Base-by-base conservation (phyloP, 1,140 invertebrate species). In the Scaptomyza graminum region DNA sequence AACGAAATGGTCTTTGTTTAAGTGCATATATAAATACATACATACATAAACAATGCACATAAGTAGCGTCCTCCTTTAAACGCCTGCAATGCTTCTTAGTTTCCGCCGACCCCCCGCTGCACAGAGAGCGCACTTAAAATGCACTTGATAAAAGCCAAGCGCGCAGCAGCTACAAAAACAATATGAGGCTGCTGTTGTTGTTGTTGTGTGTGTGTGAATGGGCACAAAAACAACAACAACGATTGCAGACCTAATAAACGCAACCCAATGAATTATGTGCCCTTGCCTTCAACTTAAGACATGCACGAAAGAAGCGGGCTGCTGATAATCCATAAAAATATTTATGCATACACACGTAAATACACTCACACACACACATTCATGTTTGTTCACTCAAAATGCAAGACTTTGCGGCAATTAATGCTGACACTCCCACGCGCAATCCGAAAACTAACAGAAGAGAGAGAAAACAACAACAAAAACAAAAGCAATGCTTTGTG, bases 381-480 rank as follows among this genome's bases (percentile, higher is more conserved):
- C 72, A 72, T 60, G 57, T 73, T 52, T 72, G 28, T 31, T 37
- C 66, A 66, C 60, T 81, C 63, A 57, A 81, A 78, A 78, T 81
- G 82, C 74, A 71, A 68, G 79, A 61, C 78, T 88, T 87, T 76
- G 75, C 61, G 66, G 78, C 82, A 88, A 87, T 87, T 88, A 87
- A 87, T 59, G 74, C 82, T 88, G 78, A 72, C 82, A 87, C 83
- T 88, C 82, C 83, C 82, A 87, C 82, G 83, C 78, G 60, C 50
- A 68, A 61, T 66, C 52, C 15, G 18, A 41, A 50, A 25, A 37
- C 47, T 44, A 55, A 37, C 31, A 59, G 57, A 43, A 47, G 49
- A 37, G 57, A 34, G 46, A 49, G 65, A 15, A 77, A n/a, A n/a
- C n/a, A n/a, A n/a, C n/a, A 80, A 82, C 79, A 69, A 15, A 77